These are phyloP conservation scores for Papilio machaon DNA, from an alignment of 1,140 invertebrate genomes.

Conservation along the genomic window DNA sequence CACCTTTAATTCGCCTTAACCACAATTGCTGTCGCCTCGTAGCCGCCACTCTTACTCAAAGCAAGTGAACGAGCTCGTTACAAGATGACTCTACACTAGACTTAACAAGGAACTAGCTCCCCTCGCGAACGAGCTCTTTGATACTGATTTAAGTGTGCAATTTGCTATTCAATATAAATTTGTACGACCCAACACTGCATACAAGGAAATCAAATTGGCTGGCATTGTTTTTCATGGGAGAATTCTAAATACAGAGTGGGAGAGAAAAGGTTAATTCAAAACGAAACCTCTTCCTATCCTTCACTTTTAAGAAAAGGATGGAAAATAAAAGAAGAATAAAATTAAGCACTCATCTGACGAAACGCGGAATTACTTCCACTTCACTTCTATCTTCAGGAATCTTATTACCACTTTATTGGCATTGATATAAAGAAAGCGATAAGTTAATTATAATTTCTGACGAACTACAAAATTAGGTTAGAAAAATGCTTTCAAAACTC, in stretches of 20 bases:
- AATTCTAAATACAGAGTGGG: no score
- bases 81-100: constrained; percentile 16
- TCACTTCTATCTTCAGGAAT: no score
- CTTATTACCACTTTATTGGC: no score
- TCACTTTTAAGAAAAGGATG: no score
- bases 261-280: no score
- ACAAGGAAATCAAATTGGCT: background rate
- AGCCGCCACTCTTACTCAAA: constrained; percentile 29
- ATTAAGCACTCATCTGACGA: no score
- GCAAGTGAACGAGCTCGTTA: constrained; percentile 11
- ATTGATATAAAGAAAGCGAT: no score
- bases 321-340: no score
- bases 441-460: no score
- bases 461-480: background rate
- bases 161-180: background rate
- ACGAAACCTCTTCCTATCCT: no score
- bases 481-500: background rate
- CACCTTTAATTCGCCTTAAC: background rate
- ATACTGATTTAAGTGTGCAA: background rate
- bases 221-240: no score
- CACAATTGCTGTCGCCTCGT: background rate
- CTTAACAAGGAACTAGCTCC: constrained; percentile 28
- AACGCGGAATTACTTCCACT: no score
- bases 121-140: background rate
- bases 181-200: background rate